phyloP scores from a whole-genome alignment of 2,797 vertebrate genomes.

The Tadarida brasiliensis region DNA sequence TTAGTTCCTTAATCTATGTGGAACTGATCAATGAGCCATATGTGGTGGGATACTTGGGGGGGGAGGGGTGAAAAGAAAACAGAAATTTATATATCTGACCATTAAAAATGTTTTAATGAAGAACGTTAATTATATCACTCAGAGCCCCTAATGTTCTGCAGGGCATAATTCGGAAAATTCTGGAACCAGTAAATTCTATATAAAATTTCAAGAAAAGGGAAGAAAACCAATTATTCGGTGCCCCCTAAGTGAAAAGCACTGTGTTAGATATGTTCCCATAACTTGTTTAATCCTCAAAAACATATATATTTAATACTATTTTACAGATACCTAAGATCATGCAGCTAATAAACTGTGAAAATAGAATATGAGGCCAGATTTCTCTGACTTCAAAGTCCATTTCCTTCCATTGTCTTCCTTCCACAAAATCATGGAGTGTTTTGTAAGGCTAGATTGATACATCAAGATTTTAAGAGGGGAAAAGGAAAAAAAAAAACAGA shows the following conservation, averaged over 20 bases:
- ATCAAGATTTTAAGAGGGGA: not conserved
- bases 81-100: not conserved
- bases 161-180: not conserved
- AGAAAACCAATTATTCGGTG: slow-evolving; percentile 1
- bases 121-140: not conserved
- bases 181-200: not conserved
- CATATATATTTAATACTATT: not conserved
- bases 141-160: not conserved
- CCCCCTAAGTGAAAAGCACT: not conserved
- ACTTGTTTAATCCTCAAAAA: not conserved
- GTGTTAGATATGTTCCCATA: not conserved
- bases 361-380: not conserved
- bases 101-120: not conserved
- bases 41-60: too few relatives aligned
- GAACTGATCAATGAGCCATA: not conserved
- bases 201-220: not conserved
- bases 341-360: not conserved
- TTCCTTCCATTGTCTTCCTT: slow-evolving; percentile 38
- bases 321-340: not conserved
- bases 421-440: slow-evolving; percentile 16
- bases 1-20: not conserved
- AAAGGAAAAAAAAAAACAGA: too few relatives aligned
- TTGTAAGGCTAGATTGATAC: slow-evolving; percentile 4
- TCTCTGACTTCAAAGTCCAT: slow-evolving; percentile 34
- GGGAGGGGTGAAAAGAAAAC: not conserved